Evolutionary conservation across 2,797 vertebrate genomes (phyloP), one percentile per base, ranked within the genome.

Genomic region (Myotis pilosus): DNA sequence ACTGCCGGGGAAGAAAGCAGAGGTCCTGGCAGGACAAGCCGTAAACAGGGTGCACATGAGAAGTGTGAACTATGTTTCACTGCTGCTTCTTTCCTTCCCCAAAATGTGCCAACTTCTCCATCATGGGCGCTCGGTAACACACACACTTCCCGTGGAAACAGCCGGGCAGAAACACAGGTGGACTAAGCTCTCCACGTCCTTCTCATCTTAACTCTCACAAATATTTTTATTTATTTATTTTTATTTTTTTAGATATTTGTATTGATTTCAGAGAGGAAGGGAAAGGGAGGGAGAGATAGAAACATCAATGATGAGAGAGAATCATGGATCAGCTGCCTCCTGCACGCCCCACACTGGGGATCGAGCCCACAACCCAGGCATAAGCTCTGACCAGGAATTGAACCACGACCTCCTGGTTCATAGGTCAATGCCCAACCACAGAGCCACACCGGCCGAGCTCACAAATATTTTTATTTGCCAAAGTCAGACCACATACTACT

Each of bases 61-160:
- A 57, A 91, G 57, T 41, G 62, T 51, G 47, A 95, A 68, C 76
- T 4, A 0, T 0, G 22, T n/a, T 68, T 83, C 12, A 4, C 6
- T 47, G 72, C 44, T 69, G 16, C 62, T 57, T 10, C 66, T 81
- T 55, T 36, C 28, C 38, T 94, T 86, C 66, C 64, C 28, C n/a
- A 30, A 94, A 49, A 74, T n/a, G n/a, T 66, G 23, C 74, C 90
- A 64, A 82, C 60, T 94, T 94, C 86, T 92, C 51, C 49, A n/a
- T 76, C 53, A 16, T 2, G 20, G 49, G n/a, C 9, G 57, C 82
- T 69, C 30, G 11, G 71, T 44, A 79, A 72, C n/a, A 69, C 1
- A 25, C 20, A 28, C 28, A 22, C 25, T 78, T 86, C 75, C 64
- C 85, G 8, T 22, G 81, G 76, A 83, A 94, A 86, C 5, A 91